phyloP scores from a whole-genome alignment of 1,140 invertebrate species.

The Procambarus virginalis region DNA sequence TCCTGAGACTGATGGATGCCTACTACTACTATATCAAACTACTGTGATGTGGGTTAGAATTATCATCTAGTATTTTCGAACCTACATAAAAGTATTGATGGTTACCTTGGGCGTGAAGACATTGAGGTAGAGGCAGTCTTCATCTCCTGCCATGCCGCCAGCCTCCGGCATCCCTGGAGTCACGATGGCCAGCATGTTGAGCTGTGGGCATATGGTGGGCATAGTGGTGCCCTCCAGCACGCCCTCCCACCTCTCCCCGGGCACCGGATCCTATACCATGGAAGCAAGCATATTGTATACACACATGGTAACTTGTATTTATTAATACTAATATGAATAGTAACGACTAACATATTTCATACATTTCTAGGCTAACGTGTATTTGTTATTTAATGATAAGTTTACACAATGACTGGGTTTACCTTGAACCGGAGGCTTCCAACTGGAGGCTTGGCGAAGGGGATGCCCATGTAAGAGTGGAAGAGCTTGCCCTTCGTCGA shows the following conservation, averaged over 20 bases:
- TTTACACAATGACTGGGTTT: background rate
- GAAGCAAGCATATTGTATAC: no score
- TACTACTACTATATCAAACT: no score
- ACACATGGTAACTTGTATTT: no score
- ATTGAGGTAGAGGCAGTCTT: conserved; percentile 52
- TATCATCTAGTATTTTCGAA: no score
- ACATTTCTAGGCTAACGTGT: no score
- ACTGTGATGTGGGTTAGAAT: no score
- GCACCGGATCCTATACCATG: background rate
- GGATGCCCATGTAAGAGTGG: conserved; percentile 5
- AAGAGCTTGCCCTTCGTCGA: background rate
- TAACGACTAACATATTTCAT: no score
- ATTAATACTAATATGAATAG: no score
- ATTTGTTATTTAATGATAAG: background rate
- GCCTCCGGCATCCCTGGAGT: background rate
- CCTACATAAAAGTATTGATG: no score
- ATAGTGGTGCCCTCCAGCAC: background rate
- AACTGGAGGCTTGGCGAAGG: conserved; percentile 13
- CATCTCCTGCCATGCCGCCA: background rate
- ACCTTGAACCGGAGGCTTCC: conserved; percentile 15
- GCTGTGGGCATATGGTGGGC: background rate
- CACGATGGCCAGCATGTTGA: background rate
- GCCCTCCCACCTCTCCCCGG: background rate
- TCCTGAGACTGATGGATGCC: no score
- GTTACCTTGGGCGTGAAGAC: conserved; percentile 32